phyloP scores from a whole-genome alignment of 2,113 vertebrate species.

The Hirundichthys speculiger region DNA sequence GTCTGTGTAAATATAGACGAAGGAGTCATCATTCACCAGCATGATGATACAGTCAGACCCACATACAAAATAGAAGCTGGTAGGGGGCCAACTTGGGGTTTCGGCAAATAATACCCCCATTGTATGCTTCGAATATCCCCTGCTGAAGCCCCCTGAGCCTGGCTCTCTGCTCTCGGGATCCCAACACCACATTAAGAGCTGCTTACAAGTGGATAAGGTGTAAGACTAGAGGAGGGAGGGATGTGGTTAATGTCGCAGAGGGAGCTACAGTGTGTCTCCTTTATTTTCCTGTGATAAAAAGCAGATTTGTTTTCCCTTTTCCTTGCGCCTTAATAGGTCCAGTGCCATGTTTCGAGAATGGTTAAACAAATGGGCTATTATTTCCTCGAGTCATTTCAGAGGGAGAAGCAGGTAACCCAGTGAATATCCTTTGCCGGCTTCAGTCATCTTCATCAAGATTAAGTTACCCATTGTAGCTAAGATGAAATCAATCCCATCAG shows the following conservation, averaged over 20 bases:
- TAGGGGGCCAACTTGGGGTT: conserved; percentile 52
- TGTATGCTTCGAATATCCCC: conserved; percentile 68
- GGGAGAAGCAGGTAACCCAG: conserved; percentile 59
- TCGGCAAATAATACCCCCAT: conserved; percentile 78
- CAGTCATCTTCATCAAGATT: conserved; percentile 64
- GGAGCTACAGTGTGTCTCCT: conserved; percentile 38
- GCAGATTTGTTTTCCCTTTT: conserved; percentile 31
- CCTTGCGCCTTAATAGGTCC: conserved; percentile 39
- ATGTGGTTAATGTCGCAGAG: conserved; percentile 39
- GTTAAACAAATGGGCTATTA: conserved; percentile 70
- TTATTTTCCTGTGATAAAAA: conserved; percentile 43
- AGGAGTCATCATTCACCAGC: conserved; percentile 58
- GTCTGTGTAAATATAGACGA: conserved; percentile 21
- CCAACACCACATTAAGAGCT: conserved; percentile 74
- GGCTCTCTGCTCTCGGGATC: conserved; percentile 56
- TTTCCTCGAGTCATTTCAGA: conserved; percentile 44
- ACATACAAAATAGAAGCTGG: conserved; percentile 62
- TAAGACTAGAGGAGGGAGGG: conserved; percentile 46
- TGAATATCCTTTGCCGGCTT: conserved; percentile 57
- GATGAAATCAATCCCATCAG: conserved; percentile 61
- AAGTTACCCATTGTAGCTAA: conserved; percentile 67
- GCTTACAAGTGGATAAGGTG: conserved; percentile 81
- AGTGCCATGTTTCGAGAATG: conserved; percentile 38
- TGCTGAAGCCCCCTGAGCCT: conserved; percentile 58
- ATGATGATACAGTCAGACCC: conserved; percentile 54